These are phyloP conservation scores for Scelioninae gen. 2 DNA, from an alignment of 2,888 invertebrate species.

Conservation along the genomic window DNA sequence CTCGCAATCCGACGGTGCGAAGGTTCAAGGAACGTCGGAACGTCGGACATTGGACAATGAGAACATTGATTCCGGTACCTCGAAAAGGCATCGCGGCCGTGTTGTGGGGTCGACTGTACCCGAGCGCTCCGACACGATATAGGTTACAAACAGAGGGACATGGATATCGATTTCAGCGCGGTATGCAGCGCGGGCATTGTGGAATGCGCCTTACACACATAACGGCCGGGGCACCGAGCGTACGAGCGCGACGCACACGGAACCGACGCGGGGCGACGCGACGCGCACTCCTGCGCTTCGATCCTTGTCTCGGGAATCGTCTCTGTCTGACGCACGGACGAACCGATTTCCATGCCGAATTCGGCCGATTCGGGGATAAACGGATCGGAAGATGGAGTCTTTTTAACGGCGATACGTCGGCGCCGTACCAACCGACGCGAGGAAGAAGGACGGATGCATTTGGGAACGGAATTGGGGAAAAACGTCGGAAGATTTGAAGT, in stretches of 20 bases:
- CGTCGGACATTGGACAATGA: too few species aligned
- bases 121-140: conserved; percentile 67
- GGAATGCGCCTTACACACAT: conserved; percentile 72
- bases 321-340: too few species aligned
- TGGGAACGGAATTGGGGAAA: too few species aligned
- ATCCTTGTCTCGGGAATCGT: conserved; percentile 19
- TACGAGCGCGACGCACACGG: conserved; percentile 40
- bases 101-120: conserved; percentile 66
- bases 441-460: too few species aligned
- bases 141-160: conserved; percentile 72
- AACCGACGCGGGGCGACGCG: conserved; percentile 32
- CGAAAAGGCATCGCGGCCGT: conserved; percentile 38
- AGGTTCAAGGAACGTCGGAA: conserved; percentile 39
- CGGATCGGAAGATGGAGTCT: too few species aligned
- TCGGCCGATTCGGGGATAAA: too few species aligned
- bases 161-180: conserved; percentile 73
- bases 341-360: too few species aligned
- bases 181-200: conserved; percentile 70
- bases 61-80: conserved; percentile 48
- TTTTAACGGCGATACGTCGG: too few species aligned
- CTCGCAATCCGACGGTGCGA: conserved; percentile 14
- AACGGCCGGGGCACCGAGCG: conserved; percentile 53
- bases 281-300: conserved; percentile 24
- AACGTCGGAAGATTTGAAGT: too few species aligned
- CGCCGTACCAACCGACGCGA: too few species aligned